Evolutionary conservation across 2,113 vertebrate species (phyloP).

Genomic region (Prinia subflava): DNA sequence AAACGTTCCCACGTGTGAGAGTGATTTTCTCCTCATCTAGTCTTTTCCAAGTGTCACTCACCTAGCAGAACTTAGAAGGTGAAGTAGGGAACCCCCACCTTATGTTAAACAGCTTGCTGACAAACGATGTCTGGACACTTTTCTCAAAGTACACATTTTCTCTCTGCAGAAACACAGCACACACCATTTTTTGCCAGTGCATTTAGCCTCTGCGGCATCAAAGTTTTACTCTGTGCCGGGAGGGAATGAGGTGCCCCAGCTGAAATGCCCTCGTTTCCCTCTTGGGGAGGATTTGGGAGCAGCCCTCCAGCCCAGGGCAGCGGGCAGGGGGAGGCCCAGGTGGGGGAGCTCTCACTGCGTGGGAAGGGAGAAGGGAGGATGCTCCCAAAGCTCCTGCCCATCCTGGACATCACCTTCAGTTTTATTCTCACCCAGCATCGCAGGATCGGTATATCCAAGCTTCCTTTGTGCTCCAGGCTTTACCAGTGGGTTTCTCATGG

Average conservation of each 20-base stretch:
- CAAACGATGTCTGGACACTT: not conserved
- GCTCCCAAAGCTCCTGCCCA: not conserved
- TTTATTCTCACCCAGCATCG: rapidly evolving
- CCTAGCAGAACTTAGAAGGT: not conserved
- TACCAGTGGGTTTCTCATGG: rapidly evolving
- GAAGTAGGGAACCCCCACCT: not conserved
- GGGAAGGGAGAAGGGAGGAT: not conserved
- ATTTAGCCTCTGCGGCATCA: not conserved
- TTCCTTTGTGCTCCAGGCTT: not conserved
- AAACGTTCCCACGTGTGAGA: not conserved
- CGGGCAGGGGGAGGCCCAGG: not conserved
- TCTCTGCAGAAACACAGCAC: not conserved
- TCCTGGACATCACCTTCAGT: rapidly evolving
- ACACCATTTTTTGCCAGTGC: not conserved
- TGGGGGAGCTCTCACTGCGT: not conserved
- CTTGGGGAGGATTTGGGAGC: rapidly evolving
- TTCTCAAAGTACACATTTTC: not conserved
- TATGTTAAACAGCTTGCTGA: not conserved
- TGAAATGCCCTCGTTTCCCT: not conserved
- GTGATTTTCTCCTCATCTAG: not conserved
- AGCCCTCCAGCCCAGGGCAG: rapidly evolving
- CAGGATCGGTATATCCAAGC: not conserved
- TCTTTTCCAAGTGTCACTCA: not conserved
- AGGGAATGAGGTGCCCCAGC: rapidly evolving
- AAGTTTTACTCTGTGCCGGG: not conserved